phyloP scores from a whole-genome alignment of 35 echinoderm and acorn worm species.

The Eucidaris tribuloides region DNA sequence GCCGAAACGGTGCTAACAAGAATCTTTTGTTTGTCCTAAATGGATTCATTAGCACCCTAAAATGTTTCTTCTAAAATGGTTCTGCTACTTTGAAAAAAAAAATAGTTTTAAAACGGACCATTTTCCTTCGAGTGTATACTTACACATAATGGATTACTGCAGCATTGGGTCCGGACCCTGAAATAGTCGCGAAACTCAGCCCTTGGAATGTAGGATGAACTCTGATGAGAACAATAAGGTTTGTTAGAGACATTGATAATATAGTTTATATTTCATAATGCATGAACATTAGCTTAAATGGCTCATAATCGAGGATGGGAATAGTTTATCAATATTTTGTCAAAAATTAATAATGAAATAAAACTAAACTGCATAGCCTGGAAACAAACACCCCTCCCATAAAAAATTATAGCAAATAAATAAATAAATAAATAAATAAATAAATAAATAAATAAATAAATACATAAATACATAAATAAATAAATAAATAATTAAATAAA shows the following conservation, averaged over 20 bases:
- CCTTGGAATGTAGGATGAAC: not conserved
- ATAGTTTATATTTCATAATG: not conserved
- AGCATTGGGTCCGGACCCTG: conserved; percentile 28
- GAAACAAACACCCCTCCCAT: not conserved
- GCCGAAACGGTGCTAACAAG: no score
- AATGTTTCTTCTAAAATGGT: no score
- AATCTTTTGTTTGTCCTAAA: no score
- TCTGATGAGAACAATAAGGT: not conserved
- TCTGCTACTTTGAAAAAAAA: no score
- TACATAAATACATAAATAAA: no score
- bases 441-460: no score
- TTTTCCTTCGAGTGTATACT: not conserved
- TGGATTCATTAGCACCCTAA: no score
- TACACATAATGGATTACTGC: conserved; percentile 33
- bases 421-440: no score
- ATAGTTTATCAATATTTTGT: not conserved
- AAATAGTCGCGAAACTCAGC: conserved; percentile 24
- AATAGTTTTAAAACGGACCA: no score
- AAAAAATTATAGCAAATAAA: no score
- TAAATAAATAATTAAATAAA: no score
- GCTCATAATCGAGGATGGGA: not conserved
- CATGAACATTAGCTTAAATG: not conserved
- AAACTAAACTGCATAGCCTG: not conserved
- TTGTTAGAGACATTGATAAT: not conserved
- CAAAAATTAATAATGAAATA: not conserved